phyloP scores from a whole-genome alignment of 1,140 invertebrate genomes.

The Heliconius congener region DNA sequence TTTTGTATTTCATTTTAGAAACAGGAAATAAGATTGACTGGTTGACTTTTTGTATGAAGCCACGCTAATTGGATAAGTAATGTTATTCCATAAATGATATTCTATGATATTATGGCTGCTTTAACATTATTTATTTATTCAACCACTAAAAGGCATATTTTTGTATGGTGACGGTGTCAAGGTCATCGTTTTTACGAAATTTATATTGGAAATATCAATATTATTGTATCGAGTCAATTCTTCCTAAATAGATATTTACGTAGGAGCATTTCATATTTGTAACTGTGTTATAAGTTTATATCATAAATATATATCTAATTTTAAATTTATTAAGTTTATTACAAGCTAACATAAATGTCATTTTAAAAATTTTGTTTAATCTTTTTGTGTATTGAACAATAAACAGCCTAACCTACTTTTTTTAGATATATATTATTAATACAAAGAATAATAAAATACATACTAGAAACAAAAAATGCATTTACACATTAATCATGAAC shows the following conservation, averaged over 20 bases:
- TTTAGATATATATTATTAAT: too few relatives aligned
- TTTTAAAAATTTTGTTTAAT: too few relatives aligned
- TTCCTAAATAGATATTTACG: too few relatives aligned
- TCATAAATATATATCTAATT: too few relatives aligned
- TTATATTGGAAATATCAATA: background rate
- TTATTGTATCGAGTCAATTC: too few relatives aligned
- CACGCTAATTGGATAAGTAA: background rate
- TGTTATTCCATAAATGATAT: background rate
- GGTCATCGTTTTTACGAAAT: background rate
- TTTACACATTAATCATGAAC: background rate
- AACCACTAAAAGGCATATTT: background rate
- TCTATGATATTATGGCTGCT: background rate
- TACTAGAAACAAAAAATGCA: background rate
- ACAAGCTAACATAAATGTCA: too few relatives aligned
- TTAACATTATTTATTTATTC: background rate
- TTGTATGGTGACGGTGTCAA: slow-evolving; percentile 9
- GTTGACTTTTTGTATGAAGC: background rate
- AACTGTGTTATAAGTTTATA: too few relatives aligned
- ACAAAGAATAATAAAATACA: background rate
- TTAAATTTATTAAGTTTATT: too few relatives aligned
- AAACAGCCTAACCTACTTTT: too few relatives aligned
- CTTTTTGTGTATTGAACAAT: too few relatives aligned
- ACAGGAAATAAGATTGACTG: background rate
- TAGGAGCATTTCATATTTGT: too few relatives aligned
- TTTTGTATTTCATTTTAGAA: background rate